These are phyloP conservation scores for Sebastolobus altivelis DNA, from an alignment of 2,797 vertebrate genomes.

Conservation along the genomic window DNA sequence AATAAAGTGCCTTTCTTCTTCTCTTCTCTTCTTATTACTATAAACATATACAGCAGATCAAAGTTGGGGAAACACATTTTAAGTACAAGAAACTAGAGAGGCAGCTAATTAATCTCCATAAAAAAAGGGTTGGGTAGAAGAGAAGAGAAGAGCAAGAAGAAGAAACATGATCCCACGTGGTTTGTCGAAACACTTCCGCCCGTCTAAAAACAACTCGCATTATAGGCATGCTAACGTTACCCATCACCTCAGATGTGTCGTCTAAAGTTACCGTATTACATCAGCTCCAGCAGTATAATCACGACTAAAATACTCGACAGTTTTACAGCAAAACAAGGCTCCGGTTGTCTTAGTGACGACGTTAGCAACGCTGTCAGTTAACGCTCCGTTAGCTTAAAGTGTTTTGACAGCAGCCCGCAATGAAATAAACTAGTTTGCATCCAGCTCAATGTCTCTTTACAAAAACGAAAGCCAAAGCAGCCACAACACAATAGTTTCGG, in stretches of 20 bases:
- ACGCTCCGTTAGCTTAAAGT: slow-evolving; percentile 31
- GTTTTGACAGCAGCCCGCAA: slow-evolving; percentile 41
- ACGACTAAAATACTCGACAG: accelerated
- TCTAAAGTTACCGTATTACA: not conserved
- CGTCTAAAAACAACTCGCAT: slow-evolving; percentile 39
- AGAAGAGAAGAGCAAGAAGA: not conserved
- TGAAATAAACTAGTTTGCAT: not conserved
- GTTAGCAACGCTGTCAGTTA: slow-evolving; percentile 56
- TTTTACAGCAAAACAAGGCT: slow-evolving; percentile 1
- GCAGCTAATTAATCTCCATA: not conserved
- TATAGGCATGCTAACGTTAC: not conserved
- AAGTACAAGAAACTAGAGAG: too few relatives aligned
- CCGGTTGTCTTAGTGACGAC: slow-evolving; percentile 47
- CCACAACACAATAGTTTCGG: accelerated
- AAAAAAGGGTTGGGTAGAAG: slow-evolving; percentile 1
- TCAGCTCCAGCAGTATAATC: not conserved
- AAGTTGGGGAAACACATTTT: not conserved
- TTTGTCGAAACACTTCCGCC: slow-evolving; percentile 42
- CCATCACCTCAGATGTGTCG: not conserved
- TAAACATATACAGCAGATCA: not conserved
- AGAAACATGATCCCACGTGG: slow-evolving; percentile 9
- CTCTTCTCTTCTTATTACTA: too few relatives aligned
- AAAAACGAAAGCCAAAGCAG: not conserved
- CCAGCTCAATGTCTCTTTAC: not conserved
- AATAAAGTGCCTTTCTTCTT: too few relatives aligned